Conservation (phyloP, 2,797 vertebrate species). For the Allobates femoralis region DNA sequence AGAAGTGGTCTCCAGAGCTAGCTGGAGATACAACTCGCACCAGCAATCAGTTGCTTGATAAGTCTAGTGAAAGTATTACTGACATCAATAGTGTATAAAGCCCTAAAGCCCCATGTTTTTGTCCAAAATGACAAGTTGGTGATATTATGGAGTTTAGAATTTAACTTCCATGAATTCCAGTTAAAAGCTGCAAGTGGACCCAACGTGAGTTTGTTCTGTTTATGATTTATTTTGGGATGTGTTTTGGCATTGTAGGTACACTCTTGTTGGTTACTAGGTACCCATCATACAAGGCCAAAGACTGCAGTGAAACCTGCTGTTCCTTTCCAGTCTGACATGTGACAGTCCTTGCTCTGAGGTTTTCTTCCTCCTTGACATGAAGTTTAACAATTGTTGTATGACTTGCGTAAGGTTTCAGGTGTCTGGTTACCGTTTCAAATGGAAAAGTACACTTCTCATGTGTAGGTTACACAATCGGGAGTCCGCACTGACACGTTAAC, state of each 20-base stretch:
- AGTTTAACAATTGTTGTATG: background rate
- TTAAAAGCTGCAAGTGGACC: background rate
- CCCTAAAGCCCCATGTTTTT: background rate
- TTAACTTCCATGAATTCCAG: too few species aligned
- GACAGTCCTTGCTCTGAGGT: background rate
- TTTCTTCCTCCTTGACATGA: background rate
- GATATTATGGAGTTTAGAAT: too few species aligned
- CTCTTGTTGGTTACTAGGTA: too few species aligned
- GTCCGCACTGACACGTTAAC: slow-evolving; percentile 2
- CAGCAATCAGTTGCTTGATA: too few species aligned
- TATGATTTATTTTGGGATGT: background rate
- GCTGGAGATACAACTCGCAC: too few species aligned
- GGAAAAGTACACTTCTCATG: background rate
- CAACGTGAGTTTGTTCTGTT: background rate
- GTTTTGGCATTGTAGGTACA: background rate
- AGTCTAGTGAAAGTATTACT: too few species aligned
- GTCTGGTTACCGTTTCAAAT: background rate
- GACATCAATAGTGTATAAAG: too few species aligned
- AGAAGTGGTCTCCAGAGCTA: background rate
- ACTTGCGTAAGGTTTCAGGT: background rate
- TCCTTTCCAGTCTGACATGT: background rate
- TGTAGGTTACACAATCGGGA: background rate
- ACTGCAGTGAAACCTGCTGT: background rate
- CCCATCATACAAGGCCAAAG: background rate
- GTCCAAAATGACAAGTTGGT: too few species aligned